A percentile compares a stretch with the other conserved stretches of the same genome.
phyloP scores from a whole-genome alignment of 2,797 vertebrate genomes.

The Okamejei kenojei region DNA sequence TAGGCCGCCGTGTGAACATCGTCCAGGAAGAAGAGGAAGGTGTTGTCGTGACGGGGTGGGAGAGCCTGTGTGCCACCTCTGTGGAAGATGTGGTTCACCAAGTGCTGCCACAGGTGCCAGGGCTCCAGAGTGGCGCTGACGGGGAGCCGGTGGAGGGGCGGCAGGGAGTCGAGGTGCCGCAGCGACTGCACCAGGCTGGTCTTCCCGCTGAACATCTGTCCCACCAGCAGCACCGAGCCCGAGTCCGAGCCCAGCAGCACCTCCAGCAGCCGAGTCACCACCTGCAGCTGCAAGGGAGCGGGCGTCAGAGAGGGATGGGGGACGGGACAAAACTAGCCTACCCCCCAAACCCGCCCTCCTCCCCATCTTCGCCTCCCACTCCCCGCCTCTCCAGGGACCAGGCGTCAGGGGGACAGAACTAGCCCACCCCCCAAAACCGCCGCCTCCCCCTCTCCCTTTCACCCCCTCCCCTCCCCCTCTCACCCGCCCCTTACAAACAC shows the following conservation, averaged over 20 bases:
- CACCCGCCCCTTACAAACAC: too few relatives aligned
- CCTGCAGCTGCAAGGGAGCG: constrained; percentile 46
- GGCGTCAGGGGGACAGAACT: too few relatives aligned
- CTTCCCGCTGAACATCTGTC: constrained; percentile 69
- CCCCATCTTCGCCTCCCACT: too few relatives aligned
- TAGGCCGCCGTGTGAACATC: constrained; percentile 52
- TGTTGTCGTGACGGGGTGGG: constrained; percentile 42
- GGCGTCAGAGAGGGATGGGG: too few relatives aligned
- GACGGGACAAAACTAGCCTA: too few relatives aligned
- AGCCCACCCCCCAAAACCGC: too few relatives aligned
- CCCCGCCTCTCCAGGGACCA: too few relatives aligned
- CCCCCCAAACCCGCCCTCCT: too few relatives aligned
- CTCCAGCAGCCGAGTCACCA: constrained; percentile 58
- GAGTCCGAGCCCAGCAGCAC: constrained; percentile 57
- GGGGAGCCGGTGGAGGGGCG: constrained; percentile 47
- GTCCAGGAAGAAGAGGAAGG: constrained; percentile 53
- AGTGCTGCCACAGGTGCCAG: constrained; percentile 49
- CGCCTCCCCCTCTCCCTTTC: too few relatives aligned
- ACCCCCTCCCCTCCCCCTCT: too few relatives aligned
- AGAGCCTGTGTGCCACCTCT: background rate
- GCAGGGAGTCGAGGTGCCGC: constrained; percentile 51
- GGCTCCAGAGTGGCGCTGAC: constrained; percentile 52
- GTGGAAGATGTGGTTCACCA: background rate
- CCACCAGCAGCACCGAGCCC: constrained; percentile 64
- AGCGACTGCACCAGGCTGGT: constrained; percentile 60